Evolutionary conservation across 2,113 vertebrate genomes (phyloP).

Genomic region (Stigmatopora argus): DNA sequence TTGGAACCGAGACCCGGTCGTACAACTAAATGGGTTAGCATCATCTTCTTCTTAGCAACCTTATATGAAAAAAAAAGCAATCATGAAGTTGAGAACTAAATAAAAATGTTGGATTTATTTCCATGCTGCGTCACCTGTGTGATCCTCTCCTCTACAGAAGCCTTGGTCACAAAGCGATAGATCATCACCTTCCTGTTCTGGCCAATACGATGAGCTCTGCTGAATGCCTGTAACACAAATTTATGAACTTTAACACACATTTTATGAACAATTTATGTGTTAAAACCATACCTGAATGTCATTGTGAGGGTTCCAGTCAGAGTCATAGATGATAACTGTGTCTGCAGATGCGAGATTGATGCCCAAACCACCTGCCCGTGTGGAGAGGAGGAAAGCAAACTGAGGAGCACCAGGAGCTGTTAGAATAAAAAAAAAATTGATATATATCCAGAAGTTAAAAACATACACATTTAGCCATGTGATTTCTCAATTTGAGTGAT

Average conservation of each 20-base stretch:
- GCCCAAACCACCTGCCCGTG: constrained; percentile 93
- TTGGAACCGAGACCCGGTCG: constrained; percentile 93
- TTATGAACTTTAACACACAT: neutral
- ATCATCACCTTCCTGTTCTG: constrained; percentile 99
- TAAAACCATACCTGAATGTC: constrained; percentile 85
- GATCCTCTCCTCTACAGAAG: constrained; percentile 95
- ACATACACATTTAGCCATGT: neutral
- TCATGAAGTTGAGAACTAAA: neutral
- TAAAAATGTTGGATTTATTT: neutral
- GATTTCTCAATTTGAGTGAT: neutral
- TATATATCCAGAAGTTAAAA: neutral
- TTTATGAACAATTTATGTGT: neutral
- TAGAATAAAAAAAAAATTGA: neutral
- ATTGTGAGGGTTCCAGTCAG: constrained; percentile 98
- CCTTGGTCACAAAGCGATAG: constrained; percentile 96
- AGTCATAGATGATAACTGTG: constrained; percentile 96
- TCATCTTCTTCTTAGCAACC: constrained; percentile 99
- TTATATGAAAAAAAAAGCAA: constrained; percentile 15
- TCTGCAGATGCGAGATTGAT: constrained; percentile 97
- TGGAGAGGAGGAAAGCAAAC: constrained; percentile 96
- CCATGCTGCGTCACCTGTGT: constrained; percentile 73
- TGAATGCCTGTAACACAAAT: constrained; percentile 80
- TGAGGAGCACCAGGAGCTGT: constrained; percentile 92
- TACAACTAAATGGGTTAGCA: constrained; percentile 96
- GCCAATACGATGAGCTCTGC: constrained; percentile 95